phyloP scores from a whole-genome alignment of 2,797 vertebrate genomes.

The Melopsittacus undulatus region DNA sequence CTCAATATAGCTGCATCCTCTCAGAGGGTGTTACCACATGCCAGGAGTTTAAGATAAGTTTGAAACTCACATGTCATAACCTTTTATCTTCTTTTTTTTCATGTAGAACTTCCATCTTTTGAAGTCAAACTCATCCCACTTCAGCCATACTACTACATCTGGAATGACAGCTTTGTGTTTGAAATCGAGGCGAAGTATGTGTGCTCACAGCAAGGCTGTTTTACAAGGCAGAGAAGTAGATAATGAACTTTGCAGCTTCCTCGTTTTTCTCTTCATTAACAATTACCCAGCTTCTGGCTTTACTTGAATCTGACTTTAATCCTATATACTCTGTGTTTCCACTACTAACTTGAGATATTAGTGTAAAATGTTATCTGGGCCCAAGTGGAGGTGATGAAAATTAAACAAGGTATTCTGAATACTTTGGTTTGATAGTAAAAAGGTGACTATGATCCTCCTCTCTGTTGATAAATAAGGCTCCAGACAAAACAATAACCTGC shows the following conservation, averaged over 20 bases:
- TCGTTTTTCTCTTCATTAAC: neutral
- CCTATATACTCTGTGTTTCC: neutral
- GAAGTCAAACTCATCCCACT: constrained; percentile 71
- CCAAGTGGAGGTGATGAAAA: neutral
- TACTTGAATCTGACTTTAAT: neutral
- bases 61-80: neutral
- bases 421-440: neutral
- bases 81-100: neutral
- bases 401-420: neutral
- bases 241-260: neutral
- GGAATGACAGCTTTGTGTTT: constrained; percentile 62
- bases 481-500: neutral
- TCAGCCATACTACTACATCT: constrained; percentile 64
- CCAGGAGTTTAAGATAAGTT: neutral
- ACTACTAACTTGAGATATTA: neutral
- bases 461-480: neutral
- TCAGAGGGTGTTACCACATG: neutral
- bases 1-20: neutral
- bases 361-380: neutral
- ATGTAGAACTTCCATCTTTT: constrained; percentile 76
- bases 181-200: constrained; percentile 71
- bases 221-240: neutral
- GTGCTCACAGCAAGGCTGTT: neutral
- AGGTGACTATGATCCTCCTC: neutral
- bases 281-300: neutral